Conservation (phyloP, 64 coral and sea anemone genomes). For the Pachyseris speciosa region DNA sequence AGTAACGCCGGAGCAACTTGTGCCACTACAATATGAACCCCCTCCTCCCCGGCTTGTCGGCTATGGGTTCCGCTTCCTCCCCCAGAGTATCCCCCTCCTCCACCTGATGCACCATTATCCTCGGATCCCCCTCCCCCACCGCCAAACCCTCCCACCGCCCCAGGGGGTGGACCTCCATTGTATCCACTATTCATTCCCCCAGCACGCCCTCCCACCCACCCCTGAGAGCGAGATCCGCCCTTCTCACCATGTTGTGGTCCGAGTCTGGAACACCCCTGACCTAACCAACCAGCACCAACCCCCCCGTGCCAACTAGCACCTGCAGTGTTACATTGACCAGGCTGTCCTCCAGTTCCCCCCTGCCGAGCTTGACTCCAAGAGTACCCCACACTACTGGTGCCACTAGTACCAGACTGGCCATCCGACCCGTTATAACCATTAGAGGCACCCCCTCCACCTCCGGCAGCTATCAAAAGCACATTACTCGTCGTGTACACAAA, state of each 20-base stretch:
- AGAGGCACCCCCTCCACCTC: no score
- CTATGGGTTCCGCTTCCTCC: no score
- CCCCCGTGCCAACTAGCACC: background rate
- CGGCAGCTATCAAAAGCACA: slow-evolving; percentile 15
- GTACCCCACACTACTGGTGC: no score
- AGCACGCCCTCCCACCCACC: slow-evolving; percentile 50
- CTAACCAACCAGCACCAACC: no score
- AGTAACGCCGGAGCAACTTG: no score
- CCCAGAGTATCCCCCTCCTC: slow-evolving; percentile 53
- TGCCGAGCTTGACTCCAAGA: no score
- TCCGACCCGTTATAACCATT: slow-evolving; percentile 17
- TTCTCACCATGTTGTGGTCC: background rate
- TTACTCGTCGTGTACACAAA: no score
- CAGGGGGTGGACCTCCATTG: slow-evolving; percentile 53
- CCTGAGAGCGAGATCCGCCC: no score
- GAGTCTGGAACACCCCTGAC: slow-evolving; percentile 27
- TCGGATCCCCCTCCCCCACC: no score
- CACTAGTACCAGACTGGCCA: slow-evolving; percentile 32
- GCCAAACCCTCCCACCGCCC: slow-evolving; percentile 52
- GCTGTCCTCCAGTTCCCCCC: no score
- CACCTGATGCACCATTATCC: slow-evolving; percentile 46
- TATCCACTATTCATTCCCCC: slow-evolving; percentile 57
- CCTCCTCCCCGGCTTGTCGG: slow-evolving; percentile 56
- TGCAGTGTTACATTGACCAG: slow-evolving; percentile 25
- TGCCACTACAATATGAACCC: no score